Evolutionary conservation across 2,888 invertebrate species (phyloP).

Genomic region (Lutraria lutraria): DNA sequence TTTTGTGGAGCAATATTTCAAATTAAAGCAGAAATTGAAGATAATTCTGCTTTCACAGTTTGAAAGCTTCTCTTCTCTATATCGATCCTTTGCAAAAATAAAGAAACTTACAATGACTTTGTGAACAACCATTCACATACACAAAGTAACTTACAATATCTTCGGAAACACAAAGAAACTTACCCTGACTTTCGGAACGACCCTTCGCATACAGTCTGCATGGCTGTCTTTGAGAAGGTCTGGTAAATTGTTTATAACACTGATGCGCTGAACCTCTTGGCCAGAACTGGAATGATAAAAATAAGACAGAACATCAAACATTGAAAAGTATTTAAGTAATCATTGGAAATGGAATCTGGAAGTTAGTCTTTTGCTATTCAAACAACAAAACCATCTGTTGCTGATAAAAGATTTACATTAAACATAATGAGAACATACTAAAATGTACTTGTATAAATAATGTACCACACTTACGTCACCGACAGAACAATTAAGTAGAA

Average conservation of each 20-base stretch:
- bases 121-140: slow-evolving; percentile 86
- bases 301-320: slow-evolving; percentile 1
- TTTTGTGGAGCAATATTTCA: no score
- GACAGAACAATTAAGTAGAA: no score
- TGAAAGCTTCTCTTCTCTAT: neutral
- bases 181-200: slow-evolving; percentile 86
- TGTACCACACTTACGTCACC: no score
- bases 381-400: no score
- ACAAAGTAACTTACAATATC: no score
- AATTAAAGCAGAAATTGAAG: neutral
- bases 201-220: slow-evolving; percentile 85
- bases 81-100: no score
- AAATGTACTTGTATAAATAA: no score
- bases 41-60: neutral
- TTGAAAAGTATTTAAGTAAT: neutral
- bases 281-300: slow-evolving; percentile 82
- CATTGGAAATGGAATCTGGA: neutral
- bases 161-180: slow-evolving; percentile 69
- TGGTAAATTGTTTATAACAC: slow-evolving; percentile 85
- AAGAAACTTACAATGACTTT: slow-evolving; percentile 85
- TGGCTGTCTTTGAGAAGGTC: slow-evolving; percentile 84
- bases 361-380: no score
- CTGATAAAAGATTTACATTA: no score
- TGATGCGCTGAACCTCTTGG: slow-evolving; percentile 86
- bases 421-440: no score